phyloP scores from a whole-genome alignment of 2,797 vertebrate species.

The Gymnothorax javanicus region DNA sequence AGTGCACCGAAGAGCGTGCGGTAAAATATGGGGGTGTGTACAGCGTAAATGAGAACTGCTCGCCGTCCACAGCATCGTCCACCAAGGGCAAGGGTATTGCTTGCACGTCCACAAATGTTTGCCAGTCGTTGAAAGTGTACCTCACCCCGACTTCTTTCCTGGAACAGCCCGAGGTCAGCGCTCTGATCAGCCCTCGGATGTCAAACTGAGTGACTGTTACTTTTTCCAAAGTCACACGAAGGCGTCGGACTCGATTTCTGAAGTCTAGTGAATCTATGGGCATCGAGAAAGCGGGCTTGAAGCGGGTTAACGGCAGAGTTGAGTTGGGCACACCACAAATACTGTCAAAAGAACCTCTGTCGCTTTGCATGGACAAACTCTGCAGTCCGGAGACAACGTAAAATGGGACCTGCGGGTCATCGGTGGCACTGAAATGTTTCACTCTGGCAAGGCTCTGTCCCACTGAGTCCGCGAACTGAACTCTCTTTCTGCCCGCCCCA shows the following conservation, averaged over 20 bases:
- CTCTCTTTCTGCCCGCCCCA: conserved; percentile 71
- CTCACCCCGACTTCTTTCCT: conserved; percentile 66
- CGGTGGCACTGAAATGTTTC: conserved; percentile 71
- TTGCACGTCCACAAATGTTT: conserved; percentile 70
- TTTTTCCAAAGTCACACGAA: conserved; percentile 70
- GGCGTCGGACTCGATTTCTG: conserved; percentile 51
- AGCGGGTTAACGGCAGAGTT: conserved; percentile 33
- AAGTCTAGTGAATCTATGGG: conserved; percentile 18
- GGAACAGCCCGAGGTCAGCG: conserved; percentile 49
- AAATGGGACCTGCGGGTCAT: conserved; percentile 68
- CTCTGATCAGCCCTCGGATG: conserved; percentile 46
- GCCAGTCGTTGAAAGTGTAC: conserved; percentile 78
- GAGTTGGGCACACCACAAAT: conserved; percentile 19
- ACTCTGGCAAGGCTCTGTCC: conserved; percentile 72
- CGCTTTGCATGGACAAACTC: conserved; percentile 49
- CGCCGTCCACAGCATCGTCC: conserved; percentile 23
- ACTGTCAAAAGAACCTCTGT: conserved; percentile 35
- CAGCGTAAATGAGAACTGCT: conserved; percentile 67
- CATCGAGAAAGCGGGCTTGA: conserved; percentile 37
- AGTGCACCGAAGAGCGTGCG: conserved; percentile 63
- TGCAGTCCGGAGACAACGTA: conserved; percentile 64
- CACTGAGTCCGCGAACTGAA: conserved; percentile 76
- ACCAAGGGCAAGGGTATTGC: conserved; percentile 48
- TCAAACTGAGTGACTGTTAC: conserved; percentile 51
- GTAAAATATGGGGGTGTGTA: conserved; percentile 61